Conservation (phyloP, 2,888 invertebrate genomes). For the Drosophila vallismaia region DNA sequence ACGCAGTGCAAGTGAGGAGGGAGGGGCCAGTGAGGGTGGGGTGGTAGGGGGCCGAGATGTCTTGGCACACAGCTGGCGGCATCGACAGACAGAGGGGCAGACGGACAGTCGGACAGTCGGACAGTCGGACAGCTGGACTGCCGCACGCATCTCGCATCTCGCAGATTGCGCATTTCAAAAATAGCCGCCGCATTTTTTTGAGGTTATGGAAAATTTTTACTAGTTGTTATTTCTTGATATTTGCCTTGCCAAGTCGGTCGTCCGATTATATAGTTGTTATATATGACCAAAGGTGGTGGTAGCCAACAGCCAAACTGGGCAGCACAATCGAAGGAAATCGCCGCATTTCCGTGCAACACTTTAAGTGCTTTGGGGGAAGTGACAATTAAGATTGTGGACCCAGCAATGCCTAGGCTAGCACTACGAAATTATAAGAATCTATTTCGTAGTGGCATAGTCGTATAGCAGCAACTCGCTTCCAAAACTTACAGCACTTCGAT, state of each 20-base stretch:
- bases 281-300: neutral
- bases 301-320: constrained; percentile 34
- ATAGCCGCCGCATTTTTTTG: constrained; percentile 59
- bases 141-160: constrained; percentile 53
- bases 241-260: constrained; percentile 40
- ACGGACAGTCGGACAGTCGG: constrained; percentile 21
- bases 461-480: too few species aligned
- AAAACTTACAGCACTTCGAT: constrained; percentile 10
- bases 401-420: constrained; percentile 13
- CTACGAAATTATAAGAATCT: too few species aligned
- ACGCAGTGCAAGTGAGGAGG: constrained; percentile 59
- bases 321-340: constrained; percentile 22
- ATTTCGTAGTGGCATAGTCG: too few species aligned
- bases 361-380: constrained; percentile 34
- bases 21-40: constrained; percentile 4
- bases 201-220: constrained; percentile 70
- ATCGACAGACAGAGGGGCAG: constrained; percentile 35
- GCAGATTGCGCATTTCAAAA: constrained; percentile 68
- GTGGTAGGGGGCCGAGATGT: constrained; percentile 27
- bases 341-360: constrained; percentile 59
- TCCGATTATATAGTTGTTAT: constrained; percentile 4
- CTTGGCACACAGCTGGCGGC: constrained; percentile 68
- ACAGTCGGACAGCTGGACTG: constrained; percentile 23
- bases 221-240: constrained; percentile 42
- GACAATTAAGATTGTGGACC: constrained; percentile 35